Evolutionary conservation across 23 tunicate species (phyloP), one percentile per base, ranked within the genome.

Genomic region (Halocynthia roretzi): DNA sequence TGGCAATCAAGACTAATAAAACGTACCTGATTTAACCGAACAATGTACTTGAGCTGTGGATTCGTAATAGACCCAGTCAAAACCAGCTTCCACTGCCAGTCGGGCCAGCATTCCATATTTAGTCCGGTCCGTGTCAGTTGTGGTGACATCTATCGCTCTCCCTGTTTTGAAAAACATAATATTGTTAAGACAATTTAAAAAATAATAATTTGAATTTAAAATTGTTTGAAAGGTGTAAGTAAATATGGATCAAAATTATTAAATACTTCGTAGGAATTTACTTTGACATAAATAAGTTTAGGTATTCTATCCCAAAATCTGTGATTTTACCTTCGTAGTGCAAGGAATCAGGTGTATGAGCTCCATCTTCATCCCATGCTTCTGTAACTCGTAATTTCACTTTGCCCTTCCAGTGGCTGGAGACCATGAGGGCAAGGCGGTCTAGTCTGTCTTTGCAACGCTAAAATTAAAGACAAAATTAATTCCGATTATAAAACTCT

Each of bases 101-200:
- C 93, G 71, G n/a, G 93, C 93, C 10, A 87, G 71, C 12, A 87
- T 62, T 14, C 87, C 87, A 70, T 87, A 87, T 61, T 87, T 87
- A 7, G 53, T 44, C 10, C 72, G 72, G 54, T 87, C 93, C 51
- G 56, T 51, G 49, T 87, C 93, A 54, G 50, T 76, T 0, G 93
- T 87, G 58, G 83, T 87, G n/a, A 87, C 77, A 52, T 87, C 93
- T n/a, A 87, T 83, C 10, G 93, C 93, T 82, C 93, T 53, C 6
- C 93, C 93, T 86, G 81, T 8, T 14, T 8, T 5, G 44, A 0
- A 31, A 31, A 31, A 31, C 44, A 31, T 31, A 31, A 31, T 31
- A 31, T 31, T 31, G 44, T 31, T 31, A 0, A 4, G 1, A 31
- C 1, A 4, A 31, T 31, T 31, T 0, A 31, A 31, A 31, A 31